Conservation (phyloP, 2,888 invertebrate species). For the Idaea dimidiata region DNA sequence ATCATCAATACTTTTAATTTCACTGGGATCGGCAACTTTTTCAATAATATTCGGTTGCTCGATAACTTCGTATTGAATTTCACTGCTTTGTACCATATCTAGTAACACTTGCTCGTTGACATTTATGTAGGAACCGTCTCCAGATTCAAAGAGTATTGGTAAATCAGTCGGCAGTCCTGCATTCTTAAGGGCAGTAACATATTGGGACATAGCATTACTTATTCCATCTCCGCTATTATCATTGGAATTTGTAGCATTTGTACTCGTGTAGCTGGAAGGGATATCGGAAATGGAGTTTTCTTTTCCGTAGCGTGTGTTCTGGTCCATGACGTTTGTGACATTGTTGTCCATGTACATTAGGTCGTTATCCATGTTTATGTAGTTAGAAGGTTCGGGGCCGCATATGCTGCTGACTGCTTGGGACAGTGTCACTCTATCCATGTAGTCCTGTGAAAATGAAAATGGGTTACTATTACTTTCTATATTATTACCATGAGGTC, state of each 20-base stretch:
- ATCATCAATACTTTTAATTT: slow-evolving; percentile 76
- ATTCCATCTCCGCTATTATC: slow-evolving; percentile 51
- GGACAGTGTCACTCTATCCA: slow-evolving; percentile 68
- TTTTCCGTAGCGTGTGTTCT: slow-evolving; percentile 56
- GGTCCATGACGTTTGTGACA: slow-evolving; percentile 56
- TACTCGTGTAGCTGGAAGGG: slow-evolving; percentile 53
- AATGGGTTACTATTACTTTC: not conserved
- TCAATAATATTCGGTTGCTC: slow-evolving; percentile 78
- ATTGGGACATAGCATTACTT: slow-evolving; percentile 71
- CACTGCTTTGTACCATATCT: slow-evolving; percentile 77
- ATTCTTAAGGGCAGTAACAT: slow-evolving; percentile 72
- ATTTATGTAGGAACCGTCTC: slow-evolving; percentile 83
- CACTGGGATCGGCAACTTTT: slow-evolving; percentile 71
- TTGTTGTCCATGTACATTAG: slow-evolving; percentile 70
- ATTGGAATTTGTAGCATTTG: slow-evolving; percentile 44
- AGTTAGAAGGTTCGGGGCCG: slow-evolving; percentile 58
- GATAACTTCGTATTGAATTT: slow-evolving; percentile 76
- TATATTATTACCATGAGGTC: no score
- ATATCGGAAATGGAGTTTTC: slow-evolving; percentile 56
- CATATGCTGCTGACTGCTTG: slow-evolving; percentile 75
- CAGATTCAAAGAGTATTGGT: slow-evolving; percentile 83
- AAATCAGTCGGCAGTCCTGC: slow-evolving; percentile 71
- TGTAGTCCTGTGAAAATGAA: slow-evolving; percentile 60
- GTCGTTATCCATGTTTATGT: slow-evolving; percentile 66
- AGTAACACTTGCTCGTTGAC: slow-evolving; percentile 83